Conservation (phyloP, 2,113 vertebrate genomes). For the Casuarius casuarius region DNA sequence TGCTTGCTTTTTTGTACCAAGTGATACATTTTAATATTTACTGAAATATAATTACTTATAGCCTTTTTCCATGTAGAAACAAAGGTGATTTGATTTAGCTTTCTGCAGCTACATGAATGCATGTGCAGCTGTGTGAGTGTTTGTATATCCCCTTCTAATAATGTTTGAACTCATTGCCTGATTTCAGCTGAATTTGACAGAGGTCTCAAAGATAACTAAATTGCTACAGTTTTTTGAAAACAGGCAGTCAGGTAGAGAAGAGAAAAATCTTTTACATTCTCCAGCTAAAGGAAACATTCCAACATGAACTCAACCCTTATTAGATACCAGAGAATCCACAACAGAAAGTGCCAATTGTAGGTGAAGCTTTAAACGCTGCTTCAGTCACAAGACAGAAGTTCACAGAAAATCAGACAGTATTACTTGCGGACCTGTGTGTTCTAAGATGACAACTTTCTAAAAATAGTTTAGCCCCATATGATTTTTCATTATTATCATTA, state of each 20-base stretch:
- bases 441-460: background rate
- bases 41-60: background rate
- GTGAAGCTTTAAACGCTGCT: background rate
- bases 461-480: background rate
- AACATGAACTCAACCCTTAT: background rate
- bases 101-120: constrained; percentile 2
- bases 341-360: background rate
- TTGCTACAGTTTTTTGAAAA: background rate
- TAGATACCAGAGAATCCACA: background rate
- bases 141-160: constrained; percentile 47
- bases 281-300: background rate
- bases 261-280: background rate
- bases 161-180: constrained; percentile 58
- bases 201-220: constrained; percentile 43
- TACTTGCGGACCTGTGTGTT: background rate
- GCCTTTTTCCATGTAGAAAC: background rate
- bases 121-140: constrained; percentile 53
- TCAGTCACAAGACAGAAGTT: background rate
- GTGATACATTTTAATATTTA: constrained; percentile 9
- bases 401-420: background rate
- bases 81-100: constrained; percentile 43
- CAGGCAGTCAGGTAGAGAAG: background rate
- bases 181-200: constrained; percentile 51
- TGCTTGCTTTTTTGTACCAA: constrained; percentile 21
- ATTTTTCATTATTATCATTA: background rate